Base-by-base conservation (phyloP, 2,888 invertebrate species). In the Sinotaia quadrata region DNA sequence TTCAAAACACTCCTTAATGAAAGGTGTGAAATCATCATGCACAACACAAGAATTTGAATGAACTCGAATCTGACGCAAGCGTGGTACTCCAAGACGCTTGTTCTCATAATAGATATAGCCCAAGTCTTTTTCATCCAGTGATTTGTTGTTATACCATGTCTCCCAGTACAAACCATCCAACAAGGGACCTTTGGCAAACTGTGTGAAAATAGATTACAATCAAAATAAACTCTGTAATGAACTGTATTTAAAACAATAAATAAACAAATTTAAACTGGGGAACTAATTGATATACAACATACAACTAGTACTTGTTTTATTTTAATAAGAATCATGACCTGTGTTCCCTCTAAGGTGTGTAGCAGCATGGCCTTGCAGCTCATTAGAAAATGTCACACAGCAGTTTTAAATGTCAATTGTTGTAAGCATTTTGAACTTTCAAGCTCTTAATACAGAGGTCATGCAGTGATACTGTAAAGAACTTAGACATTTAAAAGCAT, bases 1-100 rank as follows among this genome's bases (percentile, higher is more conserved):
- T 4, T 89, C 90, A 82, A 90, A 93, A 81, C 93, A 93, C 31
- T 87, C 87, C 31, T 87, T 84, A 77, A 93, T 93, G 69, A 91
- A 89, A 52, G 90, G 85, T 52, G 89, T 86, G 79, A 93, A 93
- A 65, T 91, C 90, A 31, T 89, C 88, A 67, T 92, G 91, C 2
- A 93, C 90, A 29, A 85, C 83, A 79, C 93, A 93, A 1, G 92
- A 91, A 79, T 91, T 69, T 51, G 68, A 71, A 36, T 73, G 71
- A n/a, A 82, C 81, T 37, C 75, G 76, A 18, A 82, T 66, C 73
- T 84, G 83, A 21, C 83, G 73, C 7, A 84, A 33, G 4, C 84
- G 76, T 10, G 84, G 83, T 8, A 84, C 72, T 4, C 84, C 84
- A 15, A 81, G 79, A 34, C 83, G 74, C 68, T 81, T 81, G 74